Evolutionary conservation across 2,113 vertebrate species (phyloP).

Genomic region (Nycticebus coucang): DNA sequence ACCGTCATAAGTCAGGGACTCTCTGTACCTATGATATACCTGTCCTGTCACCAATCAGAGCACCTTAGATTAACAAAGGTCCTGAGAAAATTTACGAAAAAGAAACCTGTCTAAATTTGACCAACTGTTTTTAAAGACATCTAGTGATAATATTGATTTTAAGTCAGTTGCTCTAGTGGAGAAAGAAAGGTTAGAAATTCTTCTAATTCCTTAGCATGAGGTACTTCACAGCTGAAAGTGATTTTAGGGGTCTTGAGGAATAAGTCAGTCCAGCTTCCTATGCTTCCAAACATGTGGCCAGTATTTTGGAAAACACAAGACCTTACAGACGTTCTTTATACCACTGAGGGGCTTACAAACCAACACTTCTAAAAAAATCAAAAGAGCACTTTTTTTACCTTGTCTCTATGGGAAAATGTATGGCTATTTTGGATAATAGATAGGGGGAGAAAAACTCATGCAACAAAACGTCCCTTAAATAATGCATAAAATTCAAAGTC

Average conservation of each 20-base stretch:
- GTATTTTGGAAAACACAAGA: neutral
- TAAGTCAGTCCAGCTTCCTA: neutral
- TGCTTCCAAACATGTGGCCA: neutral
- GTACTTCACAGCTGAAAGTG: neutral
- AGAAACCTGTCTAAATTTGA: neutral
- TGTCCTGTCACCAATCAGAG: neutral
- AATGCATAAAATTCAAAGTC: constrained; percentile 56
- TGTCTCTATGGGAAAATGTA: constrained; percentile 30
- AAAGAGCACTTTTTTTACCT: neutral
- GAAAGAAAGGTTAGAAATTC: neutral
- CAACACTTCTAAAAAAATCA: neutral
- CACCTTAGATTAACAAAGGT: neutral
- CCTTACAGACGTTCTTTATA: neutral
- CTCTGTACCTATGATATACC: neutral
- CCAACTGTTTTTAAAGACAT: neutral
- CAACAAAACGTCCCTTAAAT: constrained; percentile 4
- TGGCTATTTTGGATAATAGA: constrained; percentile 29
- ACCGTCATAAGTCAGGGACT: neutral
- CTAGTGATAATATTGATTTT: neutral
- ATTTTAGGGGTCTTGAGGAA: neutral
- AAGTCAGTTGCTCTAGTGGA: neutral
- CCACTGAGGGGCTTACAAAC: neutral
- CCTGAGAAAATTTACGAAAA: neutral
- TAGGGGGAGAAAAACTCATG: neutral
- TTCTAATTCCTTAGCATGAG: neutral